These are phyloP conservation scores for Hephaestus fuliginosus DNA, from an alignment of 2,797 vertebrate genomes.

Conservation along the genomic window DNA sequence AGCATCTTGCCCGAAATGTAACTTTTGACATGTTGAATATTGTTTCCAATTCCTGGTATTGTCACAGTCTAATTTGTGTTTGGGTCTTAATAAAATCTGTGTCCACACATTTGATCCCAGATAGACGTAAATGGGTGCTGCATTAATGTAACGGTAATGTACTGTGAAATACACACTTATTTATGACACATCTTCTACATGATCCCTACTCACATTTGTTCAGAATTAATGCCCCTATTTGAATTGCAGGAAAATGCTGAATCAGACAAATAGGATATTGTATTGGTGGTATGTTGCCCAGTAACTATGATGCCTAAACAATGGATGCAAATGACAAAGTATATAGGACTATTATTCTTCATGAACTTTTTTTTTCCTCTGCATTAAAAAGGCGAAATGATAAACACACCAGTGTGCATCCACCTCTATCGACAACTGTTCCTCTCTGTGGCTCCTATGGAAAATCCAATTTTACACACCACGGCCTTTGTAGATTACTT, in stretches of 20 bases:
- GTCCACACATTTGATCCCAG: constrained; percentile 23
- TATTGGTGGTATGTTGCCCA: constrained; percentile 45
- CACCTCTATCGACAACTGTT: constrained; percentile 85
- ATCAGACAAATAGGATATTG: constrained; percentile 52
- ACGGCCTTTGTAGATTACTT: constrained; percentile 86
- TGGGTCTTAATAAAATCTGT: neutral
- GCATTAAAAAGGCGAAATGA: constrained; percentile 74
- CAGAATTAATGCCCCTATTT: constrained; percentile 54
- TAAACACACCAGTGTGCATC: constrained; percentile 77
- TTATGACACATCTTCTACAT: constrained; percentile 28
- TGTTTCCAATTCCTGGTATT: neutral
- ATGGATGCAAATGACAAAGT: constrained; percentile 66
- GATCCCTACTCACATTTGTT: constrained; percentile 35
- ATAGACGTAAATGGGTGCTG: constrained; percentile 29
- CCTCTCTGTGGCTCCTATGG: constrained; percentile 81
- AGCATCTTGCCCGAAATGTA: neutral
- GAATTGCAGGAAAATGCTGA: constrained; percentile 50
- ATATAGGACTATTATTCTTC: constrained; percentile 74
- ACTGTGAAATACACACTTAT: constrained; percentile 58
- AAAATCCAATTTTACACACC: constrained; percentile 90
- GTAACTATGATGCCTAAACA: constrained; percentile 65
- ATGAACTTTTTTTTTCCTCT: constrained; percentile 61
- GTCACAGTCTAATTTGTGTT: neutral
- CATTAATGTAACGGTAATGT: constrained; percentile 55
- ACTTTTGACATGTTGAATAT: neutral